Conservation (phyloP, 2,888 invertebrate genomes). For the Aspidapion aeneum region DNA sequence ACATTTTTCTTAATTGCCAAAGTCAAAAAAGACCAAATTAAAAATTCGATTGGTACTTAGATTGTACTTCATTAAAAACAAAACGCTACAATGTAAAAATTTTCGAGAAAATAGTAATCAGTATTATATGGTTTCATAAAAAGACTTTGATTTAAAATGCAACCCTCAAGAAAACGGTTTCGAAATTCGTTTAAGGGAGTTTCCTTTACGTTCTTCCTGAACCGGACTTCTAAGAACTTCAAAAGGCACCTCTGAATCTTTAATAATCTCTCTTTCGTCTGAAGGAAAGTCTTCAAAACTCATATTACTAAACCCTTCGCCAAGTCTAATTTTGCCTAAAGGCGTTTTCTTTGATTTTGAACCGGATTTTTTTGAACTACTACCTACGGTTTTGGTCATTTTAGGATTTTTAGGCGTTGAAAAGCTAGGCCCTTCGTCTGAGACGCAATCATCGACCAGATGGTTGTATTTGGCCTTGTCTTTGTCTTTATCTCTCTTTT, state of each 20-base stretch:
- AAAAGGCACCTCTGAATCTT: slow-evolving; percentile 55
- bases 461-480: slow-evolving; percentile 51
- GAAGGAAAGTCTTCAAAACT: slow-evolving; percentile 72
- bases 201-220: slow-evolving; percentile 46
- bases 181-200: slow-evolving; percentile 49
- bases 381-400: slow-evolving; percentile 39
- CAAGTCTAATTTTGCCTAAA: slow-evolving; percentile 38
- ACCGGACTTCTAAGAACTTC: slow-evolving; percentile 59
- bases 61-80: no score
- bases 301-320: slow-evolving; percentile 68
- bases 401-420: slow-evolving; percentile 30
- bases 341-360: slow-evolving; percentile 38
- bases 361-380: slow-evolving; percentile 36
- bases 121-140: slow-evolving; percentile 17
- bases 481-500: slow-evolving; percentile 39
- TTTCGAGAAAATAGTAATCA: no score
- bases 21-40: no score
- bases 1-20: no score
- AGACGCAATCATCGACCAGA: slow-evolving; percentile 49
- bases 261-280: slow-evolving; percentile 53
- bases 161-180: slow-evolving; percentile 49
- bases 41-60: no score
- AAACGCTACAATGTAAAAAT: no score
- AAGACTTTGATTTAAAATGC: slow-evolving; percentile 13
- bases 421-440: slow-evolving; percentile 40